Conservation (phyloP, 1,140 invertebrate species). For the Calliphora vicina region DNA sequence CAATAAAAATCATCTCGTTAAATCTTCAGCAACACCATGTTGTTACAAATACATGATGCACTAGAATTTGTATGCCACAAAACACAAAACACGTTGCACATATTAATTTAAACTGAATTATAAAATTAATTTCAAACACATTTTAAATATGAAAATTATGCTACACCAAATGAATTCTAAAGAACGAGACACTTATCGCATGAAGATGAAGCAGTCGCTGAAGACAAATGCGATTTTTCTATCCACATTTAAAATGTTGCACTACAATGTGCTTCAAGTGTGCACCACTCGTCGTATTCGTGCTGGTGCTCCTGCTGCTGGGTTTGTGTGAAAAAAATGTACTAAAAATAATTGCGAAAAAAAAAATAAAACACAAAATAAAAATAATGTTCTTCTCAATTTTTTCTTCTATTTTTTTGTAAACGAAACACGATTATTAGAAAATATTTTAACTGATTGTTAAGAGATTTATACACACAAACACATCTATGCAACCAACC, state of each 20-base stretch:
- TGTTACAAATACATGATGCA: no score
- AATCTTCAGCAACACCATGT: background rate
- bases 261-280: background rate
- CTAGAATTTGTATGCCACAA: no score
- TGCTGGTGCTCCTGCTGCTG: background rate
- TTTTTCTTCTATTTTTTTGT: background rate
- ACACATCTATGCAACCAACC: background rate
- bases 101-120: slow-evolving; percentile 11
- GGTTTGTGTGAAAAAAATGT: background rate
- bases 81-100: no score
- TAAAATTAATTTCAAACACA: slow-evolving; percentile 23
- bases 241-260: background rate
- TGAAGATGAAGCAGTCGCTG: background rate
- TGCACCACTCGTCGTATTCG: background rate
- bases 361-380: no score
- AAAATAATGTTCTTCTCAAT: background rate
- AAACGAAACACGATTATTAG: slow-evolving; percentile 20
- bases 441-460: slow-evolving; percentile 33
- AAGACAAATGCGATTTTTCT: background rate
- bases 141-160: slow-evolving; percentile 21
- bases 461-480: background rate
- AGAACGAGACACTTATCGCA: background rate
- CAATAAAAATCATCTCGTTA: background rate
- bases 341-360: slow-evolving; percentile 21
- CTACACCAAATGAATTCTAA: slow-evolving; percentile 12